Base-by-base conservation (phyloP, 92 coral and sea anemone species). In the Pocillopora grandis region DNA sequence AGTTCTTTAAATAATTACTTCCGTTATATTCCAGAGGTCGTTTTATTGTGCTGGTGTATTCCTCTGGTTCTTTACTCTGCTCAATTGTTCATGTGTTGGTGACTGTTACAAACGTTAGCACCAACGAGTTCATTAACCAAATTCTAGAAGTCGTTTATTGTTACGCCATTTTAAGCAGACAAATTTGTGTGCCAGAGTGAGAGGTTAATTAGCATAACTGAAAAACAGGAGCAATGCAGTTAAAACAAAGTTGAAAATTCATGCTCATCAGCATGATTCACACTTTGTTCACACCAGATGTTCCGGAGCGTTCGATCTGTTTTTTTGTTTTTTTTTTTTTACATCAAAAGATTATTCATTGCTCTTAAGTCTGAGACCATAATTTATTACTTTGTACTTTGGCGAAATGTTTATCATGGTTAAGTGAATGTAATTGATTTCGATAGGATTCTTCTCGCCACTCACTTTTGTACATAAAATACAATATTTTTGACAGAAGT, bases 401-500 rank as follows among this genome's bases (percentile, higher is more conserved):
- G 52, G 19, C 37, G 17, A 42, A 36, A 36, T 37, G 16, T n/a
- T 21, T 21, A 14, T 35, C 21, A 37, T 17, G 57, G 17, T 70
- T 11, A 56, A 20, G 74, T 79, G 16, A 66, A 79, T 27, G 16
- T 49, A 77, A 66, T 66, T 66, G 19, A 79, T 79, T 79, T 79
- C 21, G 3, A 27, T 48, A 66, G 62, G 19, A 23, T 15, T 70
- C 74, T 68, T 3, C 72, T 70, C 42, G 55, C 74, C 57, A 35
- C 17, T 42, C 19, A 42, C 81, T 59, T 77, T 77, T 77, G 83
- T 79, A 66, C 74, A 65, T 62, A 66, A 65, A 55, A 37, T 55
- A 2, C 36, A 63, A 18, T 52, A 66, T 66, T 36, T 77, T 77
- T 62, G 17, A 18, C 33, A 76, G 58, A 35, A 14, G 27, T 60